Evolutionary conservation across 2,113 vertebrate genomes (phyloP).

Genomic region (Ceyx margarethae): DNA sequence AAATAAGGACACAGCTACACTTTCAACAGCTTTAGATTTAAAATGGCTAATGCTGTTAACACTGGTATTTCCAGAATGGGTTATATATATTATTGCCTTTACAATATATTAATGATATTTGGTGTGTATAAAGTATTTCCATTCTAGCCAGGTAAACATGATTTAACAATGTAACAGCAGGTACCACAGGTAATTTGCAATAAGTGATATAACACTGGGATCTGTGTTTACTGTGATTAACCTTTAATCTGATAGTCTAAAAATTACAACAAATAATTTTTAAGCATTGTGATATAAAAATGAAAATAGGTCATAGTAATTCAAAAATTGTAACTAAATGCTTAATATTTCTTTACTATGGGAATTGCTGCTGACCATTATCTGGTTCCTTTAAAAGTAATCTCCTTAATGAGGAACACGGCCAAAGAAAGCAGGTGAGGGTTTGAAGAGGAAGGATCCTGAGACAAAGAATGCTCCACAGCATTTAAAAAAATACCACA

Average conservation of each 20-base stretch:
- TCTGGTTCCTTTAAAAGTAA: slow-evolving; percentile 82
- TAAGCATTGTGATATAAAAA: neutral
- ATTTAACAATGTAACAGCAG: neutral
- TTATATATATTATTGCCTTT: neutral
- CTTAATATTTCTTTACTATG: neutral
- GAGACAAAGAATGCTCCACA: slow-evolving; percentile 35
- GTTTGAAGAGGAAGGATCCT: slow-evolving; percentile 20
- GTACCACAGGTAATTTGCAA: neutral
- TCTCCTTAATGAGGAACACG: slow-evolving; percentile 64
- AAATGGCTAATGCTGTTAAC: neutral
- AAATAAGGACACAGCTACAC: neutral
- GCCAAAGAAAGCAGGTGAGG: slow-evolving; percentile 47
- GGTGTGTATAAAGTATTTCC: neutral
- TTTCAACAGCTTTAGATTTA: neutral
- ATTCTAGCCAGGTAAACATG: neutral
- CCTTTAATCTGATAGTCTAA: neutral
- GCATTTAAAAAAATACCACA: slow-evolving; percentile 70
- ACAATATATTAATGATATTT: neutral
- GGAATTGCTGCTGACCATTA: slow-evolving; percentile 40
- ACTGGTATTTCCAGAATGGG: neutral
- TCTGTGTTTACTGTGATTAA: neutral
- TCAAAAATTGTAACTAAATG: neutral
- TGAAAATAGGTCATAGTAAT: neutral
- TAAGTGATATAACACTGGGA: neutral
- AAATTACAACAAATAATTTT: neutral